Evolutionary conservation across 2,888 invertebrate species (phyloP), one percentile per base, ranked within the genome.

Genomic region (Allophyes oxyacanthae): DNA sequence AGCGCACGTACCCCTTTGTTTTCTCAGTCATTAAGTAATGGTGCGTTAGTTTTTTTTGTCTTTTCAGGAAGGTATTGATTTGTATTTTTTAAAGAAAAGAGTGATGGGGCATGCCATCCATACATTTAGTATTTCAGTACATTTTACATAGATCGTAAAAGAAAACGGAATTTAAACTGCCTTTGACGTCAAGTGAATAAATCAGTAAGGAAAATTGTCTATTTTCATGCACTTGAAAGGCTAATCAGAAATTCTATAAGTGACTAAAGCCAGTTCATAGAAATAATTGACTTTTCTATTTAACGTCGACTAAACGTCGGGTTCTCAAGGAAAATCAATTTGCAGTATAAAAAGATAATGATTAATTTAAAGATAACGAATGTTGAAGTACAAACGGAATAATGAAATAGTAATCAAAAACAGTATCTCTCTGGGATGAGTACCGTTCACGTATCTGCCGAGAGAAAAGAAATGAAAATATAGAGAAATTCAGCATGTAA

Each of bases 11-110:
- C 52, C 72, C 73, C 71, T 78, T 79, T 80, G 77, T 78, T 78
- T 78, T 64, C 75, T 77, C 69, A 74, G 60, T 70, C 75, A 77
- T 72, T 78, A n/a, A n/a, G n/a, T n/a, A 64, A 48, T 64, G 62
- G 46, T 52, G 54, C 55, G 14, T 60, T 51, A 25, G n/a, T 34
- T 26, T 48, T 48, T 57, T 41, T 45, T 14, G 49, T 51, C 34
- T 8, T 44, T 65, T 28, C 11, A 36, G 41, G 11, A 20, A 34
- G 15, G 34, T 41, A 40, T 45, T 60, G 37, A 54, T 62, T 42
- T 42, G 28, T 64, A 40, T 59, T 25, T 49, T 15, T 28, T 9
- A 6, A 49, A 8, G 28, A 8, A 8, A 28, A 28, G 28, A 8
- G 28, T 6, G 3, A 28, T 8, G 7, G 28, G 7, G 7, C 1